Percentiles rank a stretch among this genome's conserved stretches.
Conservation (phyloP, 2,888 invertebrate genomes). For the Euzetes globulus region DNA sequence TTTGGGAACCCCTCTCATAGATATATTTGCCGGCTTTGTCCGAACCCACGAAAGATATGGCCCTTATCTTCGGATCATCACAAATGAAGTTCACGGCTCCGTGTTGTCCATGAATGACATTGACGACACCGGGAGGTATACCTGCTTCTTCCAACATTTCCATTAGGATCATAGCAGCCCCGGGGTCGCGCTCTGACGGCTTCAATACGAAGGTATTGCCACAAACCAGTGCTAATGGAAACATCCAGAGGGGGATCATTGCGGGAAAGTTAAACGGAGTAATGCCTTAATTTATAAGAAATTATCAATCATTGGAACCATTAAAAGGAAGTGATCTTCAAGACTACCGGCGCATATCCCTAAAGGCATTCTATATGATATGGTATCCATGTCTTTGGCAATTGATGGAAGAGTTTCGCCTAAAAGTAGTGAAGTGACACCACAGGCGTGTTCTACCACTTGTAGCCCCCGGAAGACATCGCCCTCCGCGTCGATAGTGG, state of each 20-base stretch:
- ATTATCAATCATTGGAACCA: not conserved
- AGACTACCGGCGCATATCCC: conserved; percentile 78
- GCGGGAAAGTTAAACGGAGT: conserved; percentile 70
- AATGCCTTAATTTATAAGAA: not conserved
- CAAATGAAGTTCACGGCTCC: conserved; percentile 95
- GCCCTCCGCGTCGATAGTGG: conserved; percentile 91
- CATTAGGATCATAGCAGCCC: conserved; percentile 88
- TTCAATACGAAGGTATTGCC: conserved; percentile 91
- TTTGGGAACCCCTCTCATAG: conserved; percentile 78
- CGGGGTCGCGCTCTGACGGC: conserved; percentile 96
- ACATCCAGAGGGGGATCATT: conserved; percentile 96
- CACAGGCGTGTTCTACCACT: conserved; percentile 93
- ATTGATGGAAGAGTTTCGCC: conserved; percentile 82
- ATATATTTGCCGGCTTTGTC: conserved; percentile 92
- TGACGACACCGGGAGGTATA: conserved; percentile 90
- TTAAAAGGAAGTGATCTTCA: conserved; percentile 60
- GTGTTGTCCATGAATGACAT: conserved; percentile 90
- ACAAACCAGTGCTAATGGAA: conserved; percentile 62
- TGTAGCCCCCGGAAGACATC: conserved; percentile 95
- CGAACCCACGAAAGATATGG: conserved; percentile 97
- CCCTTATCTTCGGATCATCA: conserved; percentile 87
- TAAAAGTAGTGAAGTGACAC: conserved; percentile 80
- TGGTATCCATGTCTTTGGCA: conserved; percentile 91
- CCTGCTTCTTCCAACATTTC: conserved; percentile 88
- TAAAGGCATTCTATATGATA: conserved; percentile 80